phyloP scores from a whole-genome alignment of 2,113 vertebrate species.

The Aegithalos caudatus region DNA sequence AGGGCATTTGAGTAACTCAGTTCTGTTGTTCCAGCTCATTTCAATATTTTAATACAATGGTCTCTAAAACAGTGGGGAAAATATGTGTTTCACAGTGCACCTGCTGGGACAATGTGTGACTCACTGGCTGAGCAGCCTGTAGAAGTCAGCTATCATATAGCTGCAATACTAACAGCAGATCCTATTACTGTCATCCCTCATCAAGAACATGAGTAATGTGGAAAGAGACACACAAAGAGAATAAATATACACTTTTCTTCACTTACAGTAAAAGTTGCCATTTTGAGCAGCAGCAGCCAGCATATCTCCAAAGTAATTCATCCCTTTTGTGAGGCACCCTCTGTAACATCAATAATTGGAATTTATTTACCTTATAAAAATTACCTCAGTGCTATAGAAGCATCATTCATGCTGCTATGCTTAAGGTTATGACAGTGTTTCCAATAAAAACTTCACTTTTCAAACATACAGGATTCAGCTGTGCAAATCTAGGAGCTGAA shows the following conservation, averaged over 20 bases:
- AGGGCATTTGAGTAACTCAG: background rate
- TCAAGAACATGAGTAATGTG: slow-evolving; percentile 30
- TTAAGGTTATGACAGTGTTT: slow-evolving; percentile 15
- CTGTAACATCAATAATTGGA: background rate
- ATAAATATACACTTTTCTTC: background rate
- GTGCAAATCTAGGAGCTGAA: background rate
- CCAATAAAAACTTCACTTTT: slow-evolving; percentile 41
- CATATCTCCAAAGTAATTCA: background rate
- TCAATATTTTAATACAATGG: background rate
- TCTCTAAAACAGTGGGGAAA: slow-evolving; percentile 15
- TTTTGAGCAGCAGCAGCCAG: background rate
- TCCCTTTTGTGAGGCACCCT: background rate
- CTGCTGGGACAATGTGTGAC: background rate
- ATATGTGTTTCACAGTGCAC: background rate
- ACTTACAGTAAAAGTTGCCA: background rate
- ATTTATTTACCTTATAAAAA: slow-evolving; percentile 52
- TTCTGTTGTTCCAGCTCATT: background rate
- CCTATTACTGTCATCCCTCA: background rate
- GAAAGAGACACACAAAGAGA: background rate
- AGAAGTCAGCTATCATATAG: background rate
- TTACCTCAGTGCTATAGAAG: slow-evolving; percentile 13
- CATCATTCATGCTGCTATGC: background rate
- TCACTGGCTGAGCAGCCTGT: background rate
- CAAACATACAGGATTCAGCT: slow-evolving; percentile 19
- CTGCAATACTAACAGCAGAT: background rate